Evolutionary conservation across 2,797 vertebrate species (phyloP).

Genomic region (Semaprochilodus insignis): DNA sequence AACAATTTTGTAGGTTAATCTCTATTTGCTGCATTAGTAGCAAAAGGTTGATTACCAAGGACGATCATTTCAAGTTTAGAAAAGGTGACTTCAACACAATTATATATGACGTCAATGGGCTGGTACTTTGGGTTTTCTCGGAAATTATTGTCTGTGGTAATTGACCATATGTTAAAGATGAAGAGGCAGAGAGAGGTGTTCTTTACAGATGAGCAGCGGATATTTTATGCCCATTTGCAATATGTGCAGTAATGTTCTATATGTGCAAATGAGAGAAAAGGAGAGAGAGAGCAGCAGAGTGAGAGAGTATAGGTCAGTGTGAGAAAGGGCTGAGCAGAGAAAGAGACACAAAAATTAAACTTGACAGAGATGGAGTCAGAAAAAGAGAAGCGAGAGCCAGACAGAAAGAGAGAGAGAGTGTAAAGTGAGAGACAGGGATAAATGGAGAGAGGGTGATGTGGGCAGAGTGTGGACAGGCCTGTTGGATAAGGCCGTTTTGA

Average conservation of each 20-base stretch:
- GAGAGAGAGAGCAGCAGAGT: background rate
- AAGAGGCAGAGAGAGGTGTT: background rate
- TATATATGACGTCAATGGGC: too few species aligned
- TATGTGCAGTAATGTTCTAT: background rate
- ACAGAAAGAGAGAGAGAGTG: background rate
- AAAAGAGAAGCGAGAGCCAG: background rate
- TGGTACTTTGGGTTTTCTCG: background rate
- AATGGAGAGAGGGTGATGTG: background rate
- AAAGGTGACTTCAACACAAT: background rate
- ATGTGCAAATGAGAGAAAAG: background rate
- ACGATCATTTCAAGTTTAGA: background rate
- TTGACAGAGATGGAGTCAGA: conserved; percentile 10
- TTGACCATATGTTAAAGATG: background rate
- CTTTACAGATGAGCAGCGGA: background rate
- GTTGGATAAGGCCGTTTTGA: conserved; percentile 70
- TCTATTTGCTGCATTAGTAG: background rate
- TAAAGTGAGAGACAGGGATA: background rate
- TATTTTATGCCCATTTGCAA: background rate
- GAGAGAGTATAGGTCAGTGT: background rate
- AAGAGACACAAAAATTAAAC: background rate
- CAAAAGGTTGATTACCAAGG: background rate
- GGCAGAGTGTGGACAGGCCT: background rate
- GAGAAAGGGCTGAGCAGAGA: background rate
- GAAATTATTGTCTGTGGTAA: too few species aligned
- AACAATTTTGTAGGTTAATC: background rate